Evolutionary conservation across 2,797 vertebrate species (phyloP), one percentile per base, ranked within the genome.

Genomic region (Peromyscus attwateri): DNA sequence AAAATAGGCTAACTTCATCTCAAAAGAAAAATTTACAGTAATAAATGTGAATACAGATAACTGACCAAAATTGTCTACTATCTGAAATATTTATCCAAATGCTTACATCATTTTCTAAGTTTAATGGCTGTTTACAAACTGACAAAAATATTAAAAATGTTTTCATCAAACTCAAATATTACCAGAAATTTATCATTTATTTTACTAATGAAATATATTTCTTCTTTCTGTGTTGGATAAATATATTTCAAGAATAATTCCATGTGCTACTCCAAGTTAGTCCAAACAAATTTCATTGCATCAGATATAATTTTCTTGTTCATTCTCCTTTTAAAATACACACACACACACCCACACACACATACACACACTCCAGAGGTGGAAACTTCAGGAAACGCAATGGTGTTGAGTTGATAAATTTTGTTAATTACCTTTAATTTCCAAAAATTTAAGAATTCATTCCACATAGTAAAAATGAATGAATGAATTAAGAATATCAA

Each of bases 1-100:
- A 97, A 93, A 46, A 87, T 87, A 93, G 31, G 4, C 57, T 93
- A 66, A 81, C 77, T 97, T 95, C 85, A 87, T 60, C 55, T 68
- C 66, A 80, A 17, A 49, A 96, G 94, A 84, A 40, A 97, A 76
- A 77, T 81, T 66, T 60, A 80, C 12, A 91, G 34, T 21, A 10
- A 94, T n/a, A 79, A 29, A 49, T 60, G 16, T 75, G 1, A 52
- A 27, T 5, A 70, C 11, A 62, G 43, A 96, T 84, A 97, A 57
- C 34, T 60, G 37, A 95, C 27, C 37, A 25, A 82, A 17, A 0
- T 3, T 60, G 80, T 57, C 6, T 52, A 89, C n/a, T 73, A 52
- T 70, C 55, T 92, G 79, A 87, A 88, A 90, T 83, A 91, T 73
- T 90, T 73, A 87, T 89, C 46, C 83, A 14, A 92, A 89, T 55